A percentile compares a stretch with the other conserved stretches of the same genome.
phyloP scores from a whole-genome alignment of 2,888 invertebrate genomes.

The Melinaea menophilus region DNA sequence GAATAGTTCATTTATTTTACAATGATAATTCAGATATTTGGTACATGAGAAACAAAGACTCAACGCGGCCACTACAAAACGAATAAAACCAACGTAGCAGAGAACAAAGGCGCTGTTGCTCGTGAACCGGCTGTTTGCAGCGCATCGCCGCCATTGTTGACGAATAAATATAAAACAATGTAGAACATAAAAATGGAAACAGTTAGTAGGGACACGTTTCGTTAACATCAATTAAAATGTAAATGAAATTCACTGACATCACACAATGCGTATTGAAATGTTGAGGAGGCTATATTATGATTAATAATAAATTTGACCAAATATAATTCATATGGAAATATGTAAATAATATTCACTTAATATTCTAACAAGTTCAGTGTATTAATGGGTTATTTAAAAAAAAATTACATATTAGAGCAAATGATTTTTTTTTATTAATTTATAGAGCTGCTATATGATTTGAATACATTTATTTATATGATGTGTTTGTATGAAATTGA shows the following conservation, averaged over 20 bases:
- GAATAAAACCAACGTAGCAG: not conserved
- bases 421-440: too few species aligned
- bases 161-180: constrained; percentile 14
- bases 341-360: too few species aligned
- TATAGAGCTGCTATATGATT: too few species aligned
- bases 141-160: too few species aligned
- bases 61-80: not conserved
- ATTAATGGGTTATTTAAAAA: too few species aligned
- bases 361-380: too few species aligned
- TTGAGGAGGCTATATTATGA: not conserved
- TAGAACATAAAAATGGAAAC: constrained; percentile 20
- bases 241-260: constrained; percentile 18
- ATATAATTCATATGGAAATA: too few species aligned
- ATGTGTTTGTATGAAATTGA: too few species aligned
- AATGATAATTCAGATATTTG: not conserved
- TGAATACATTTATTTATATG: too few species aligned
- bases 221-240: constrained; percentile 28
- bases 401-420: too few species aligned
- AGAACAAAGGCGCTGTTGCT: not conserved
- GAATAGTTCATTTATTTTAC: not conserved
- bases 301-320: too few species aligned
- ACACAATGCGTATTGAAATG: not conserved
- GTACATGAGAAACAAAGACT: not conserved
- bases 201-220: constrained; percentile 27
- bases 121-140: constrained; percentile 1